Base-by-base conservation (phyloP, 2,113 vertebrate species). In the Pyxicephalus adspersus region DNA sequence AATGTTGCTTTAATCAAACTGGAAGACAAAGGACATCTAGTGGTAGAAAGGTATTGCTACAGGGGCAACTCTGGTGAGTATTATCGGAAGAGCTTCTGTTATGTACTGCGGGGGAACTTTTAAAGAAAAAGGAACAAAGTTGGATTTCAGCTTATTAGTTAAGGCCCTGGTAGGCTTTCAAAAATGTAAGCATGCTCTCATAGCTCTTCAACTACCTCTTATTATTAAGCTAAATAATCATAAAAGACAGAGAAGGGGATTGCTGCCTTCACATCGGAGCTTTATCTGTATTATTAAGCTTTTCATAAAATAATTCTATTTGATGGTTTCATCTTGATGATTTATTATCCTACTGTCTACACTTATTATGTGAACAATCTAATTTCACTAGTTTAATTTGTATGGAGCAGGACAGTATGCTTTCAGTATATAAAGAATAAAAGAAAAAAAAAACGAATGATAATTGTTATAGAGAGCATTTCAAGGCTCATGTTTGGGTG, bases 291-390 rank as follows among this genome's bases (percentile, higher is more conserved):
- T 13, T 45, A 45, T 58, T 22, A 58, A 58, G 13, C 22, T 61
- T 25, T 61, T 61, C 22, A 25, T 25, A 61, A 26, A 15, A 23
- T 23, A 61, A 61, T 25, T 61, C 22, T 61, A 61, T 23, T 25
- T 25, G 22, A 61, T 25, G 25, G 6, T 23, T 25, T 11, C 38
- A 45, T 45, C 7, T 61, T 61, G 16, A 25, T 61, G 22, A 61
- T 11, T 25, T 16, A 25, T 25, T 61, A 23, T 61, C 23, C 22
- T 25, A 61, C 22, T 61, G 58, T 61, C 58, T 13, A 61, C 22
- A 58, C 25, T 61, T 61, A 61, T 61, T 61, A 25, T 61, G 58
- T 61, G 58, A 61, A 61, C 58, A 61, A 61, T 61, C 58, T 22
- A 3, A 61, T 25, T 25, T 25, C 22, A 9, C 22, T 23, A 61